These are phyloP conservation scores for Oreochromis spilurus DNA, from an alignment of 2,113 vertebrate species.

Conservation along the genomic window DNA sequence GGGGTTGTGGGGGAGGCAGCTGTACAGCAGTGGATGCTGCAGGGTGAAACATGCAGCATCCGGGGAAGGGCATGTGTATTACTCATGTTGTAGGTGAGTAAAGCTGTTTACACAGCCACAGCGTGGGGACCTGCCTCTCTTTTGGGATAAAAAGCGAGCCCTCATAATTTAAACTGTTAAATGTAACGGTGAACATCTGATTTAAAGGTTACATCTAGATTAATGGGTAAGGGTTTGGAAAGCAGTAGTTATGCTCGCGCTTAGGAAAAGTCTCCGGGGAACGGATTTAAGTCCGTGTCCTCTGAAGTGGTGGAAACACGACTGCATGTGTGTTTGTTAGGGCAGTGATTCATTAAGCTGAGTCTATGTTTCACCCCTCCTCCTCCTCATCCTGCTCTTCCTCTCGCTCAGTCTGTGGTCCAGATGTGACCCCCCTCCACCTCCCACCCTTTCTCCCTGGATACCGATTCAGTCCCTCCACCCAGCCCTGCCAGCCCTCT, in stretches of 20 bases:
- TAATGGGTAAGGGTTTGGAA: background rate
- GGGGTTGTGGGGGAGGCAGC: conserved; percentile 25
- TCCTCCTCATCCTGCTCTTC: conserved; percentile 8
- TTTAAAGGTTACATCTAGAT: background rate
- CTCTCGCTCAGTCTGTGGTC: conserved; percentile 46
- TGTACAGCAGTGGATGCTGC: conserved; percentile 49
- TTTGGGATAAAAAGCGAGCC: background rate
- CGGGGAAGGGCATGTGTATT: conserved; percentile 41
- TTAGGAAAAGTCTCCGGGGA: background rate
- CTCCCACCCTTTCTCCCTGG: conserved; percentile 38
- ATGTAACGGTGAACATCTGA: background rate
- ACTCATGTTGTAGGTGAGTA: background rate
- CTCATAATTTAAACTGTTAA: background rate
- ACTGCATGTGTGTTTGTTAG: conserved; percentile 1
- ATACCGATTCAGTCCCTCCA: conserved; percentile 48
- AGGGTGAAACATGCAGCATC: conserved; percentile 41
- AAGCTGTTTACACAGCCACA: background rate
- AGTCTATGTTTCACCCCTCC: conserved; percentile 14
- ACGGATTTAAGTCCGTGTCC: background rate
- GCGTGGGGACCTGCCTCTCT: background rate
- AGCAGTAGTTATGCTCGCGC: background rate
- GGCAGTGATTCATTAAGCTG: conserved; percentile 58
- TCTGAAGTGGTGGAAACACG: background rate
- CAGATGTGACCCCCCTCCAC: conserved; percentile 51
- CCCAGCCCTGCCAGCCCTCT: background rate